Evolutionary conservation across 2,888 invertebrate genomes (phyloP).

Genomic region (Spodoptera littoralis): DNA sequence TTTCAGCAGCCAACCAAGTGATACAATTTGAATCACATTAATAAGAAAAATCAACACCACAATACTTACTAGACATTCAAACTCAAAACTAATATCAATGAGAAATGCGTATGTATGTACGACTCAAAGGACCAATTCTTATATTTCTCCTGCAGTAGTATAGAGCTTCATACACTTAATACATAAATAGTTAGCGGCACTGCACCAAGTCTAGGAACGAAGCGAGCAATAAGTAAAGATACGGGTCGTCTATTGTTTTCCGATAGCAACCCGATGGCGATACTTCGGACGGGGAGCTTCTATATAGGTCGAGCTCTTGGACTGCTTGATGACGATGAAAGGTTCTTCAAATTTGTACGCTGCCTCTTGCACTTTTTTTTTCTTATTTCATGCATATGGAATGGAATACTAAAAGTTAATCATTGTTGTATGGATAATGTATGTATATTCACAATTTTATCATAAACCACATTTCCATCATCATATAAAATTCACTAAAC

Average conservation of each 20-base stretch:
- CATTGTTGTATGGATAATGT: too few species aligned
- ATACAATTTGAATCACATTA: too few species aligned
- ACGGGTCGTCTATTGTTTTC: slow-evolving; percentile 54
- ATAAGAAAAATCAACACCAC: too few species aligned
- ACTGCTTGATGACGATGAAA: slow-evolving; percentile 15
- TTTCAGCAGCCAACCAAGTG: too few species aligned
- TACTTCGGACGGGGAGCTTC: slow-evolving; percentile 33
- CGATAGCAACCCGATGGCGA: slow-evolving; percentile 47
- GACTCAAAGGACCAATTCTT: slow-evolving; percentile 11
- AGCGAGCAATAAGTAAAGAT: slow-evolving; percentile 48
- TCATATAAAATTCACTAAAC: too few species aligned
- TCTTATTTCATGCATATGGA: too few species aligned
- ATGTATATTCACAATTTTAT: too few species aligned
- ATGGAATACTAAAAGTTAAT: too few species aligned
- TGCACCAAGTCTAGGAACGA: slow-evolving; percentile 28
- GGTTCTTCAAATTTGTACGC: background rate
- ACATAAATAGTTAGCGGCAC: slow-evolving; percentile 28
- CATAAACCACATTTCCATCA: too few species aligned
- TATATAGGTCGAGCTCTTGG: slow-evolving; percentile 28
- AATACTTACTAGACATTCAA: too few species aligned
- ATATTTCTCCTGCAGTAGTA: background rate
- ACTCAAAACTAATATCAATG: too few species aligned
- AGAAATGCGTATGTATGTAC: background rate
- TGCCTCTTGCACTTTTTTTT: background rate
- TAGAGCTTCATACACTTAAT: slow-evolving; percentile 20